phyloP scores from a whole-genome alignment of 2,888 invertebrate genomes.

The Physocephala rufipes region DNA sequence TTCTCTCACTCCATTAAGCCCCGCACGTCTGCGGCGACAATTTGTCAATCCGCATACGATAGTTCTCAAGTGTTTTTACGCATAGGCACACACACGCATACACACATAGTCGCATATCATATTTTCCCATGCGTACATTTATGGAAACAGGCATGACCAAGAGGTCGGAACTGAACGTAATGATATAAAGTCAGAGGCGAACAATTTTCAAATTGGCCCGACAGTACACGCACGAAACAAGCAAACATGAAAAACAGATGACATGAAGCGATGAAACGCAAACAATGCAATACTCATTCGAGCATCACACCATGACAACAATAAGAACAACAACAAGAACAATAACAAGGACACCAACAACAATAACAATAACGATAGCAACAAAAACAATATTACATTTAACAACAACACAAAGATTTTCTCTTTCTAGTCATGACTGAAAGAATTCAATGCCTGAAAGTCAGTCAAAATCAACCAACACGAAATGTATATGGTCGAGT shows the following conservation, averaged over 20 bases:
- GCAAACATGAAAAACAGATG: no score
- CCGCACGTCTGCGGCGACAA: no score
- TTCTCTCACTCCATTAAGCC: no score
- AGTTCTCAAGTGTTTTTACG: no score
- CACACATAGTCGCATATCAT: no score
- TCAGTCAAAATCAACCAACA: background rate
- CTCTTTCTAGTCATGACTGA: no score
- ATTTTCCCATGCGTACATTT: background rate
- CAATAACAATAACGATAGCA: background rate
- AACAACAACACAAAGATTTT: background rate
- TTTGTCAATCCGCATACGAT: no score
- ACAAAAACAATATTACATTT: background rate
- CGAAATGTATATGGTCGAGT: no score
- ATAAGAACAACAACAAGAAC: background rate
- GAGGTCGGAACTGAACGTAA: conserved; percentile 18
- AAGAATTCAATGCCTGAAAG: background rate
- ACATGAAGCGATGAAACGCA: no score
- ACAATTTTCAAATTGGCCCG: conserved; percentile 31
- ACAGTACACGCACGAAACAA: no score
- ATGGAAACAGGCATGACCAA: background rate
- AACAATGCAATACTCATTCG: no score
- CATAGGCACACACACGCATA: background rate
- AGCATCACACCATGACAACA: no score
- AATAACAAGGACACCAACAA: background rate
- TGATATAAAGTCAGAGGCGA: conserved; percentile 36